Conservation (phyloP, 92 coral and sea anemone species). For the Zoanthus gigantus region DNA sequence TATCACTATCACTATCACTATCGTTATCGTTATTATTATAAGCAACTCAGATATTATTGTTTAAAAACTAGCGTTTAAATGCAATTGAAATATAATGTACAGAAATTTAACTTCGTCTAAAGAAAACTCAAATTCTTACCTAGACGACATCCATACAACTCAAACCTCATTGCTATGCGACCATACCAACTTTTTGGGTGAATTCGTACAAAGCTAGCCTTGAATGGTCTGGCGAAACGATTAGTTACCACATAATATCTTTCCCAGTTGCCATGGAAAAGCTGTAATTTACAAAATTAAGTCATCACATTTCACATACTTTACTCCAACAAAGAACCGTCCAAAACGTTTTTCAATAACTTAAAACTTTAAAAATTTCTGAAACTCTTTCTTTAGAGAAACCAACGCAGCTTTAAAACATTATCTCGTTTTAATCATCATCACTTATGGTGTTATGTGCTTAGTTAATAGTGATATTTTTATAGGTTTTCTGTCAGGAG, state of each 20-base stretch:
- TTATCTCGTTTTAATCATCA: too few species aligned
- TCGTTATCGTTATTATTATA: too few species aligned
- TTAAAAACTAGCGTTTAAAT: too few species aligned
- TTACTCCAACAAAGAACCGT: not conserved
- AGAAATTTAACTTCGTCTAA: not conserved
- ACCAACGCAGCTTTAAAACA: too few species aligned
- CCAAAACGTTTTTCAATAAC: not conserved
- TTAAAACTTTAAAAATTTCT: too few species aligned
- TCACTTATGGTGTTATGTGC: too few species aligned
- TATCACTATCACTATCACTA: too few species aligned
- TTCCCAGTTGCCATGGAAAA: conserved; percentile 64
- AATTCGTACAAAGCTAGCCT: conserved; percentile 67
- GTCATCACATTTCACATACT: not conserved
- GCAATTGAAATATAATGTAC: not conserved
- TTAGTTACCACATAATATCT: conserved; percentile 63
- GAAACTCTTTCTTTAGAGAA: too few species aligned
- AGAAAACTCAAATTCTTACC: conserved; percentile 25
- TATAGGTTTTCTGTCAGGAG: too few species aligned
- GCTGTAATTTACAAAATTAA: conserved; percentile 24
- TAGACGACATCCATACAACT: conserved; percentile 66
- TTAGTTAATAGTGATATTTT: too few species aligned
- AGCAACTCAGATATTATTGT: too few species aligned
- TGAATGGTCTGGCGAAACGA: conserved; percentile 58
- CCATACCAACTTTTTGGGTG: conserved; percentile 62
- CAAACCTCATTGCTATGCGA: conserved; percentile 65